Evolutionary conservation across 1,140 invertebrate genomes (phyloP).

Genomic region (Anastrepha ludens): DNA sequence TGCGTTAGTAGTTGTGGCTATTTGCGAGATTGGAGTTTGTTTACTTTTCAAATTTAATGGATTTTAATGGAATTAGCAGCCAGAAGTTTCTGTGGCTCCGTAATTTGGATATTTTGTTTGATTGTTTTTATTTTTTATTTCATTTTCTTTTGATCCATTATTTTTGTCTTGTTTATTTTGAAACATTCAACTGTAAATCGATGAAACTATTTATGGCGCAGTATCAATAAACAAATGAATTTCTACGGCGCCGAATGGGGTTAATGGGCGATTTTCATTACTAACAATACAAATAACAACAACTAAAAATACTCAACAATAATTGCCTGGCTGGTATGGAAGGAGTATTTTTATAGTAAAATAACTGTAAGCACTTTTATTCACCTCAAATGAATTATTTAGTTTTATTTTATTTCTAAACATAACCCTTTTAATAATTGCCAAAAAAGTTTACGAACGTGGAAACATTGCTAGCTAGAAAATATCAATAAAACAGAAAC

Average conservation of each 20-base stretch:
- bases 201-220: too few relatives aligned
- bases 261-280: neutral
- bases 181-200: too few relatives aligned
- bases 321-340: too few relatives aligned
- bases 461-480: too few relatives aligned
- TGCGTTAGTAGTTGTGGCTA: neutral
- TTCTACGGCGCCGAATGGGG: neutral
- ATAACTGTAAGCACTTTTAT: too few relatives aligned
- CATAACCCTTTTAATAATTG: neutral
- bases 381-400: too few relatives aligned
- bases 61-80: slow-evolving; percentile 26
- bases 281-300: too few relatives aligned
- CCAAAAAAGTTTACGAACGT: neutral
- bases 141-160: too few relatives aligned
- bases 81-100: neutral
- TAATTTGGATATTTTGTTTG: neutral
- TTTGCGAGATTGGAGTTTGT: neutral
- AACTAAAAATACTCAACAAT: too few relatives aligned
- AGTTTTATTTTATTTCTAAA: neutral
- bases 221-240: neutral
- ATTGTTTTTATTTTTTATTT: neutral
- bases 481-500: too few relatives aligned
- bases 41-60: slow-evolving; percentile 6
- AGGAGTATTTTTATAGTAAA: too few relatives aligned
- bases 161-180: too few relatives aligned